A percentile compares a stretch with the other conserved stretches of the same genome.
Conservation (phyloP, 2,888 invertebrate species). For the Chydorus sphaericus region DNA sequence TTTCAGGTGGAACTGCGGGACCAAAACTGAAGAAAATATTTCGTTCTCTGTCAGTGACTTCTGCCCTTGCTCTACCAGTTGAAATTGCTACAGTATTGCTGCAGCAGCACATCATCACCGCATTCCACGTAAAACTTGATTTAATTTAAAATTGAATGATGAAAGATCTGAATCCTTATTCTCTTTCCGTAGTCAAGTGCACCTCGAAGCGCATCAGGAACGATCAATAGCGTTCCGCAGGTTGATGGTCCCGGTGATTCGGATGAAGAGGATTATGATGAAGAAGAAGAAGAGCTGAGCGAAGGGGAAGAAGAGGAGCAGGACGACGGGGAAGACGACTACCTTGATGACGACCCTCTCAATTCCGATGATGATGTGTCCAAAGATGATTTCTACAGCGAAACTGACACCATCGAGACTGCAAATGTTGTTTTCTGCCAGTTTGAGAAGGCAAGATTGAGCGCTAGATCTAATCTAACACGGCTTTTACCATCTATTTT, state of each 20-base stretch:
- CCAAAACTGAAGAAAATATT: slow-evolving; percentile 50
- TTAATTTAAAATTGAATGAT: background rate
- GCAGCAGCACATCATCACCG: slow-evolving; percentile 79
- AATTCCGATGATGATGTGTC: slow-evolving; percentile 96
- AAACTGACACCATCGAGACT: slow-evolving; percentile 92
- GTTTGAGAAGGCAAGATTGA: slow-evolving; percentile 90
- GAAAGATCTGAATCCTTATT: background rate
- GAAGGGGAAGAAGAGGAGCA: slow-evolving; percentile 68
- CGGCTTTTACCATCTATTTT: slow-evolving; percentile 17
- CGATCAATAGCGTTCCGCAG: slow-evolving; percentile 23
- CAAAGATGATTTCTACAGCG: slow-evolving; percentile 59
- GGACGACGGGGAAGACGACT: slow-evolving; percentile 40
- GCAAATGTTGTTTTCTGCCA: slow-evolving; percentile 99
- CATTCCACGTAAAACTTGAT: slow-evolving; percentile 38
- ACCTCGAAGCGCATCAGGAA: background rate
- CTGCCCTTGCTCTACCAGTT: slow-evolving; percentile 73
- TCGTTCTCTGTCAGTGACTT: slow-evolving; percentile 75
- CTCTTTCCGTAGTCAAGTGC: background rate
- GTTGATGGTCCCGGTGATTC: slow-evolving; percentile 33
- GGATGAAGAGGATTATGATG: slow-evolving; percentile 56
- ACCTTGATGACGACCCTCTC: slow-evolving; percentile 54
- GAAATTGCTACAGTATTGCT: slow-evolving; percentile 63
- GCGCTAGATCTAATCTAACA: background rate
- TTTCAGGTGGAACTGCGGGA: slow-evolving; percentile 26
- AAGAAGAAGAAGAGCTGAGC: slow-evolving; percentile 45